Base-by-base conservation (phyloP, 2,797 vertebrate species). In the Spheniscus humboldti region DNA sequence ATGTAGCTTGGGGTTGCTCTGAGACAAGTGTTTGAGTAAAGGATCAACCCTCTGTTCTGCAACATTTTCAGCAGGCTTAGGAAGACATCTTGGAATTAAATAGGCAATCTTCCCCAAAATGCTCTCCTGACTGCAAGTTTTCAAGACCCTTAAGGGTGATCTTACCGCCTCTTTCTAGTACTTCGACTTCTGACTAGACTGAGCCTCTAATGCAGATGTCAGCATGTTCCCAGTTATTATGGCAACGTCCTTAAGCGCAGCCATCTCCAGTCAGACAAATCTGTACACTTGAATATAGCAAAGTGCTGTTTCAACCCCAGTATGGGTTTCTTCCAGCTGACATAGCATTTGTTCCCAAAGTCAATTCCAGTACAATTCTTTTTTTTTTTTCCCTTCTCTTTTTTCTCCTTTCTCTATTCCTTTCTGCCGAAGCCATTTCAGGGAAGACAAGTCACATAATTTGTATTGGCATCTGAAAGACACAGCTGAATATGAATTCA, bases 281-380 rank as follows among this genome's bases (percentile, higher is more conserved):
- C 59, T 78, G 66, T 83, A 41, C 22, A 66, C 60, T 14, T 92
- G 86, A 92, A 85, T 79, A 82, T 37, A 83, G 74, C 56, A 72
- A 92, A 96, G 60, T 88, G 41, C 69, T 89, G 48, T 96, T 94
- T 96, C 81, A 92, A 80, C 43, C 41, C 50, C 59, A 74, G 57
- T 74, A 89, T 68, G 72, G 67, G 62, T 74, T 93, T 95, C 63
- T 96, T 95, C 43, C 88, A 90, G 74, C 86, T 94, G 88, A 95
- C 64, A 31, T 48, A 76, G 86, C 93, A 86, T 90, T 95, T 93
- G 67, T 95, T 94, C 80, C 14, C 73, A 64, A 95, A 95, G 73
- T 95, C 56, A 93, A 27, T 69, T 94, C 48, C 79, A 86, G 85
- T 63, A 83, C 63, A 60, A 8, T 27, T 63, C 3, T 43, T 22